Conservation (phyloP, 1,140 invertebrate genomes). For the Scaptomyza montana region DNA sequence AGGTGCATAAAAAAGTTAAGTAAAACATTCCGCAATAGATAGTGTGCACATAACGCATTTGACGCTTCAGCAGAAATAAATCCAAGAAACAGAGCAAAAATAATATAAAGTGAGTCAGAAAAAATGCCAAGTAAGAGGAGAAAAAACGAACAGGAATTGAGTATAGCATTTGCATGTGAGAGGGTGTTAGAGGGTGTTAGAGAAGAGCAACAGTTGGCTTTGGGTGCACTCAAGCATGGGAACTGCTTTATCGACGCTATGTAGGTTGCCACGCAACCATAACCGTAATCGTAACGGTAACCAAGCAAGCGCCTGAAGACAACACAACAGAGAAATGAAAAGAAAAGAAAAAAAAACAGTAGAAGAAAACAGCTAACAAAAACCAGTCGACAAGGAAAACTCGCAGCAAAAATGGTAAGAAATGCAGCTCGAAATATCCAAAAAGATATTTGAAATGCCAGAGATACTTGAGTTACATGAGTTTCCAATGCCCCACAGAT, state of each 20-base stretch:
- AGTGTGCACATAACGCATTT: constrained; percentile 39
- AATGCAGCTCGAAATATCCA: constrained; percentile 38
- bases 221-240: constrained; percentile 47
- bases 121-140: constrained; percentile 4
- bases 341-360: constrained; percentile 3
- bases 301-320: constrained; percentile 59
- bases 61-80: constrained; percentile 36
- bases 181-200: constrained; percentile 12
- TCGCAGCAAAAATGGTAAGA: constrained; percentile 68
- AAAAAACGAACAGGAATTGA: constrained; percentile 35
- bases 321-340: constrained; percentile 34
- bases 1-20: neutral
- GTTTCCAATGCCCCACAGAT: constrained; percentile 85
- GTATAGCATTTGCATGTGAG: constrained; percentile 14
- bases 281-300: constrained; percentile 59
- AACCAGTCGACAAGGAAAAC: constrained; percentile 15
- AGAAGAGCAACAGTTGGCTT: constrained; percentile 37
- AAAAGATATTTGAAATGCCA: constrained; percentile 42
- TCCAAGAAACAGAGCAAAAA: neutral
- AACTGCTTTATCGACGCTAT: constrained; percentile 73
- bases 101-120: neutral
- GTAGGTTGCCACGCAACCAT: constrained; percentile 73
- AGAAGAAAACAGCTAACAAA: constrained; percentile 8
- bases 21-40: neutral
- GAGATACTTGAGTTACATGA: constrained; percentile 34